These are phyloP conservation scores for Bombus confusus DNA, from an alignment of 1,140 invertebrate species.

Conservation along the genomic window DNA sequence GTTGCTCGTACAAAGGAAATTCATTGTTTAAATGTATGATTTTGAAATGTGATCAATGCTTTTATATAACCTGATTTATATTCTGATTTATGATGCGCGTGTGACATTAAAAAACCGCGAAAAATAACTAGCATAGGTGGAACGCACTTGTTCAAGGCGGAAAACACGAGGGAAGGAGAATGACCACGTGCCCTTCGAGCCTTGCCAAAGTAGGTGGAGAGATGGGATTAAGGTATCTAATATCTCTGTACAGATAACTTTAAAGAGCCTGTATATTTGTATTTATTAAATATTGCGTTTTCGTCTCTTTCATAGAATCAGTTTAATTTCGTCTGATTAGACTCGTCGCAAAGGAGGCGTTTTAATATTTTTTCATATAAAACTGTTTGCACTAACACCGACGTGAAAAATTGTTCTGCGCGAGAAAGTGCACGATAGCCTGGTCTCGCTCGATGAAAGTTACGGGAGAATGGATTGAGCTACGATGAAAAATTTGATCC, in stretches of 20 bases:
- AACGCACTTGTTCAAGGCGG: not conserved
- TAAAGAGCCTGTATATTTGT: accelerated
- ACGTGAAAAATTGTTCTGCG: conserved; percentile 58
- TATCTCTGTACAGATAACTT: not conserved
- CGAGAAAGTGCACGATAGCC: conserved; percentile 64
- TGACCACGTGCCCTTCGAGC: not conserved
- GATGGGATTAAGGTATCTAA: not conserved
- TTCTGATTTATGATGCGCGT: conserved; percentile 13
- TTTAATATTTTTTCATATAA: not conserved
- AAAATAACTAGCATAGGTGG: not conserved
- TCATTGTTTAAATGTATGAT: conserved; percentile 59
- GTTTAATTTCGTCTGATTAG: too few species aligned
- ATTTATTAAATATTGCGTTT: too few species aligned
- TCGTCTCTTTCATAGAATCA: too few species aligned
- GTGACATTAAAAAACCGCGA: not conserved
- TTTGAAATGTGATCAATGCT: conserved; percentile 57
- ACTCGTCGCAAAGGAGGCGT: not conserved
- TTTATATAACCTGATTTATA: conserved; percentile 53
- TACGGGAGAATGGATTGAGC: conserved; percentile 61
- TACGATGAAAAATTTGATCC: conserved; percentile 62
- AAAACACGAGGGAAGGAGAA: not conserved
- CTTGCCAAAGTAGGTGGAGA: not conserved
- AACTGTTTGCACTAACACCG: conserved; percentile 21
- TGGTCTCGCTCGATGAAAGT: conserved; percentile 63
- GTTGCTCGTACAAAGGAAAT: conserved; percentile 56